Evolutionary conservation across 1,140 invertebrate genomes (phyloP), one percentile per base, ranked within the genome.

Genomic region (Chionoecetes opilio): DNA sequence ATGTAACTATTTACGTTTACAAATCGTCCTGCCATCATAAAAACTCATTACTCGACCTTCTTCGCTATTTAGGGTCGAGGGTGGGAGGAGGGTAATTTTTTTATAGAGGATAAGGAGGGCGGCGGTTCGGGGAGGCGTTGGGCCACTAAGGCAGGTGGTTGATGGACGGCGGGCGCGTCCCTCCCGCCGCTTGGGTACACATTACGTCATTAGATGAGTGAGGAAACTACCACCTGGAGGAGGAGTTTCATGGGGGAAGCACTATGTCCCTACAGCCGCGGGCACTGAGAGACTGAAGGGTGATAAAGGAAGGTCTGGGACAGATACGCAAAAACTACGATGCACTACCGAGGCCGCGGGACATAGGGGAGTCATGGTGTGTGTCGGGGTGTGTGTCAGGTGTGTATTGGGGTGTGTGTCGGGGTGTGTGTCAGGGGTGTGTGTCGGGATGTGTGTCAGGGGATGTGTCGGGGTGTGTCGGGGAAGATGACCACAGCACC

Each of bases 121-220:
- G 63, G 63, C 63, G 63, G 1, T 5, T 75, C 63, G 63, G 21
- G 21, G 63, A 75, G 63, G 63, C n/a, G 63, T 75, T 75, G 63
- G 63, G 63, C 63, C 63, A 26, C 63, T 26, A 26, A 75, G 63
- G 21, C 63, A n/a, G 63, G 63, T n/a, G 63, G 11, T 17, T 75
- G 63, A 75, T 75, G 63, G 63, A 75, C 63, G 63, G 63, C 63
- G 63, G 63, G 63, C 63, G 63, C 63, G 63, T 75, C 63, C 63
- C 63, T 75, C 63, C 63, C 63, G 63, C 63, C 21, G 63, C 63
- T n/a, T n/a, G 8, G 63, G 63, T 75, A 75, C 63, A n/a, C n/a
- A 75, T 75, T 75, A 75, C 63, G 63, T n/a, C 8, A n/a, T 75
- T 75, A 75, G 63, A 26, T 26, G 63, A 75, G 63, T 75, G 63